Conservation (phyloP, 2,888 invertebrate genomes). For the Trissolcus brochymenae region DNA sequence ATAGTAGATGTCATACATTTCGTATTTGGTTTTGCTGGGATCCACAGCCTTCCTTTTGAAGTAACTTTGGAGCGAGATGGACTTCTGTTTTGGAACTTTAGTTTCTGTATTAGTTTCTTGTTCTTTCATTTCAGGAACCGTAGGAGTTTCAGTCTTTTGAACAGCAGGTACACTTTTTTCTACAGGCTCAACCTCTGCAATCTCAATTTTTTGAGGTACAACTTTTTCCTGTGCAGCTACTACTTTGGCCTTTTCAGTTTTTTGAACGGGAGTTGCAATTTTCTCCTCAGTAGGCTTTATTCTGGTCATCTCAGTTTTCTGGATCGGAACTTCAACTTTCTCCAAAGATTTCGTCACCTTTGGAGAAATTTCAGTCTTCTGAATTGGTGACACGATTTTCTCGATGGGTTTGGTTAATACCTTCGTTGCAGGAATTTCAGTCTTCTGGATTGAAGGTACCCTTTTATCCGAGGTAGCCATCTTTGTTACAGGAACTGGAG, state of each 20-base stretch:
- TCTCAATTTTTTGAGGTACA: background rate
- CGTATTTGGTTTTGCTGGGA: background rate
- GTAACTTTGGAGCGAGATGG: slow-evolving; percentile 10
- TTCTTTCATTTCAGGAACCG: background rate
- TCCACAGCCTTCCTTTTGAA: slow-evolving; percentile 3
- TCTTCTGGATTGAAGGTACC: no score
- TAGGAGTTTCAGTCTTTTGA: background rate
- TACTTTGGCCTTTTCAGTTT: slow-evolving; percentile 1
- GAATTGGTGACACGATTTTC: no score
- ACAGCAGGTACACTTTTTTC: background rate
- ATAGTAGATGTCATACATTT: slow-evolving; percentile 12
- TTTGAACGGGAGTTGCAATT: background rate
- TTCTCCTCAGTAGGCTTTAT: background rate
- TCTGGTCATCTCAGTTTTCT: background rate
- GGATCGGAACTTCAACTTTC: background rate
- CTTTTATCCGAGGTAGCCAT: no score
- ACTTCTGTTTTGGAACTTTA: background rate
- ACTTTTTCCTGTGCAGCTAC: background rate
- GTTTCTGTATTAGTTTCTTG: background rate
- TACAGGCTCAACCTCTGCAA: background rate
- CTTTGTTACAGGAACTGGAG: no score
- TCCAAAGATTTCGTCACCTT: no score
- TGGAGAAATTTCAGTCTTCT: no score
- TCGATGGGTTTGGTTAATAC: no score
- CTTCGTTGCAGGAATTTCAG: no score